Conservation (phyloP, 2,797 vertebrate species). For the Parauchenoglanis ngamensis region DNA sequence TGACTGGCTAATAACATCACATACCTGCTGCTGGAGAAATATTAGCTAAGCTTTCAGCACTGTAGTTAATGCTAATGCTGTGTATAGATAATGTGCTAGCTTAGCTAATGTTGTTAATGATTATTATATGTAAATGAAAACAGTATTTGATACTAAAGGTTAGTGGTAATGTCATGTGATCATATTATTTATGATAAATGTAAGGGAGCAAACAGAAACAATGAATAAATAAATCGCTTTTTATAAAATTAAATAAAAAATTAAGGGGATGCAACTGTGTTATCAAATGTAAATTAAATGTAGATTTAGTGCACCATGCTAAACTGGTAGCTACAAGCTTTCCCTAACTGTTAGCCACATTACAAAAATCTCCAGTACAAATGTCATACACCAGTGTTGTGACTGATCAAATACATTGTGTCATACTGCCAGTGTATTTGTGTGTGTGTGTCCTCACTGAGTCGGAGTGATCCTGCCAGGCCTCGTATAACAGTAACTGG, state of each 20-base stretch:
- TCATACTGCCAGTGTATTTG: background rate
- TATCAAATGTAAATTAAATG: background rate
- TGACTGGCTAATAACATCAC: background rate
- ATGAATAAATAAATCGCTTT: background rate
- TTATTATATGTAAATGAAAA: background rate
- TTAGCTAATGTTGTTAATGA: background rate
- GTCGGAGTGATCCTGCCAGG: slow-evolving; percentile 87
- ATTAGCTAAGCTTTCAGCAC: background rate
- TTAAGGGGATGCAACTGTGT: background rate
- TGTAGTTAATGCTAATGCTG: background rate
- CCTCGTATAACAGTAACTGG: slow-evolving; percentile 93
- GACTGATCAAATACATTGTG: background rate
- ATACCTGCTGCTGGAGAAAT: background rate
- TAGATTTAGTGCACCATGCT: background rate
- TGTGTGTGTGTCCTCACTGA: slow-evolving; percentile 78
- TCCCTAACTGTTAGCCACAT: background rate
- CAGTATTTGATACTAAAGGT: background rate
- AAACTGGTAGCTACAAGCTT: background rate
- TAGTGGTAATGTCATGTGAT: background rate
- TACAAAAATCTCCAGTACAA: background rate
- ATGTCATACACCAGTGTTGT: background rate
- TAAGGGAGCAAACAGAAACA: background rate
- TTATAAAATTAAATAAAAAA: background rate
- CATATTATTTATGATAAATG: background rate
- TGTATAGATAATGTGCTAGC: background rate